Evolutionary conservation across 1,140 invertebrate genomes (phyloP).

Genomic region (Tetramorium parvispinum): DNA sequence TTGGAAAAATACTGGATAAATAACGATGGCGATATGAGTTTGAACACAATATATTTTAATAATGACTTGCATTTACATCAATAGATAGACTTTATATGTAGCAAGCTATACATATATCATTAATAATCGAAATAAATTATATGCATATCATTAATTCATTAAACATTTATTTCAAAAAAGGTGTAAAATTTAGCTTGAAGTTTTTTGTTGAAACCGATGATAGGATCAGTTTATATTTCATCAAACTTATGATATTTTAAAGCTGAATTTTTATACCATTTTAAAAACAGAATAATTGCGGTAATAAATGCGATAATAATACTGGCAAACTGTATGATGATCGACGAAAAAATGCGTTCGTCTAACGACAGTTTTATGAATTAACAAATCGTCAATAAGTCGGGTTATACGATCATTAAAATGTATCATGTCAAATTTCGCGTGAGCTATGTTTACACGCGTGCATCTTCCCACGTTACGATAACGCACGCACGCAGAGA

Average conservation of each 20-base stretch:
- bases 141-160: neutral
- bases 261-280: neutral
- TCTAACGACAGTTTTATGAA: neutral
- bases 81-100: neutral
- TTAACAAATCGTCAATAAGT: neutral
- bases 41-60: neutral
- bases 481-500: neutral
- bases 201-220: neutral
- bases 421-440: neutral
- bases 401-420: conserved; percentile 25
- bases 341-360: neutral
- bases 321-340: neutral
- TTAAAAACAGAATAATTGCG: neutral
- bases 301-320: neutral
- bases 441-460: neutral
- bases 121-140: neutral
- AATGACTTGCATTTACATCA: neutral
- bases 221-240: neutral
- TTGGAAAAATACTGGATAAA: neutral
- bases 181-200: neutral
- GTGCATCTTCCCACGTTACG: neutral
- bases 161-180: neutral
- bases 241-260: conserved; percentile 4
- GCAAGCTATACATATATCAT: neutral
- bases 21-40: neutral